Evolutionary conservation across 1,140 invertebrate species (phyloP).

Genomic region (Diachasma alloeum): DNA sequence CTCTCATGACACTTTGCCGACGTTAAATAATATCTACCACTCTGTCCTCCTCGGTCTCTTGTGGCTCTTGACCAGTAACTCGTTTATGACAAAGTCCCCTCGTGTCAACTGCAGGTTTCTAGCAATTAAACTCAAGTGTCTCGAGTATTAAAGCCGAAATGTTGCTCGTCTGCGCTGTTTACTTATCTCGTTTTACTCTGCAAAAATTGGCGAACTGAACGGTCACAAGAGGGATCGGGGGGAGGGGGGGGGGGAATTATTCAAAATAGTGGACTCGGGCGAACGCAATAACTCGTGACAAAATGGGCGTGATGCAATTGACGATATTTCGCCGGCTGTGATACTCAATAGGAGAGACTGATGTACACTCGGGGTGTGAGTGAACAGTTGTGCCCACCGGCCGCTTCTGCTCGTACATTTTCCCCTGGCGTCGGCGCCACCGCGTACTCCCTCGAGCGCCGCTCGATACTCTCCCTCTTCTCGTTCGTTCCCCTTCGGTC

Average conservation of each 20-base stretch:
- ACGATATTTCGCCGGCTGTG: not conserved
- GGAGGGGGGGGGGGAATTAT: no score
- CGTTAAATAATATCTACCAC: slow-evolving; percentile 53
- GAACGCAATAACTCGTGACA: not conserved
- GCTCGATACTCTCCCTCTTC: slow-evolving; percentile 43
- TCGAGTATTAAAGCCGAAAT: no score
- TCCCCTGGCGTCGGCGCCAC: slow-evolving; percentile 50
- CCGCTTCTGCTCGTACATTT: not conserved
- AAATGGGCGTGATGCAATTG: not conserved
- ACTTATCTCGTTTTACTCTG: no score
- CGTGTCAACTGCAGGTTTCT: not conserved
- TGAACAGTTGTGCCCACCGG: not conserved
- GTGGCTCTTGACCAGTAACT: not conserved
- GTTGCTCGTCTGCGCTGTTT: no score
- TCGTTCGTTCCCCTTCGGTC: slow-evolving; percentile 8
- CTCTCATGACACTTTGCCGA: slow-evolving; percentile 65
- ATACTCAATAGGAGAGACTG: not conserved
- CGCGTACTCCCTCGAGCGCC: slow-evolving; percentile 29
- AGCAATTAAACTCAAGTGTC: not conserved
- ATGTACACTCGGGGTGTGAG: not conserved
- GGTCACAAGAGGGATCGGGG: no score
- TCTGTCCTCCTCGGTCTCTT: slow-evolving; percentile 32
- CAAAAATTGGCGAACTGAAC: no score
- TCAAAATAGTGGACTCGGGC: no score
- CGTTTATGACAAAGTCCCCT: not conserved